These are phyloP conservation scores for Ennomos fuscantarius DNA, from an alignment of 2,888 invertebrate genomes.

Conservation along the genomic window DNA sequence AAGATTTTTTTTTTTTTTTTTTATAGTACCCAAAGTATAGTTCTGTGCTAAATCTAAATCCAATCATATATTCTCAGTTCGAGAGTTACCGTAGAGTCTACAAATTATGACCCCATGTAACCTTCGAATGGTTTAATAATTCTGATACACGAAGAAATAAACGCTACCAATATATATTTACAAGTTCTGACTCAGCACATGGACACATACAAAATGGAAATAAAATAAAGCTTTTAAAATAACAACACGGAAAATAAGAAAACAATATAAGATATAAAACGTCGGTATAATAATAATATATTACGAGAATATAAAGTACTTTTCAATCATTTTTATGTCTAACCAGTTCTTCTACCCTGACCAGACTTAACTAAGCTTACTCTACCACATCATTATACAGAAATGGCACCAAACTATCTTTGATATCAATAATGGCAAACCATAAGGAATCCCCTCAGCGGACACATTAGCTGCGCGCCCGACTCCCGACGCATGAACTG, in stretches of 20 bases:
- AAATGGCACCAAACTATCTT: constrained; percentile 86
- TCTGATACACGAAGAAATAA: constrained; percentile 78
- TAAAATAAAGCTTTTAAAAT: constrained; percentile 76
- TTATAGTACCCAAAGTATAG: constrained; percentile 79
- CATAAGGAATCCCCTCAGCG: constrained; percentile 82
- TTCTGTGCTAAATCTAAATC: constrained; percentile 76
- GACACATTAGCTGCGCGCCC: constrained; percentile 60
- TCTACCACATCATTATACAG: constrained; percentile 81
- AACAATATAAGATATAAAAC: constrained; percentile 63
- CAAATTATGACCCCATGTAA: constrained; percentile 56
- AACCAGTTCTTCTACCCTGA: constrained; percentile 83
- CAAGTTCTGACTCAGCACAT: constrained; percentile 81
- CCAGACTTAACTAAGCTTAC: constrained; percentile 84
- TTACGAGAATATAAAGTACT: constrained; percentile 65
- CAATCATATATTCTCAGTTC: constrained; percentile 71
- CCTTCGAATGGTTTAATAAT: constrained; percentile 64
- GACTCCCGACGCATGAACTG: constrained; percentile 59
- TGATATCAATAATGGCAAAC: constrained; percentile 85
- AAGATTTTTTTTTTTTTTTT: constrained; percentile 78
- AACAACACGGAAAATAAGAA: constrained; percentile 64
- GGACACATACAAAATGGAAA: constrained; percentile 73
- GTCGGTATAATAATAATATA: constrained; percentile 64
- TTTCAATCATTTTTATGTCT: constrained; percentile 70
- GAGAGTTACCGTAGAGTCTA: constrained; percentile 70
- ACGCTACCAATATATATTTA: constrained; percentile 81